These are phyloP conservation scores for Pipistrellus pipistrellus DNA, from an alignment of 2,797 vertebrate species.

Conservation along the genomic window DNA sequence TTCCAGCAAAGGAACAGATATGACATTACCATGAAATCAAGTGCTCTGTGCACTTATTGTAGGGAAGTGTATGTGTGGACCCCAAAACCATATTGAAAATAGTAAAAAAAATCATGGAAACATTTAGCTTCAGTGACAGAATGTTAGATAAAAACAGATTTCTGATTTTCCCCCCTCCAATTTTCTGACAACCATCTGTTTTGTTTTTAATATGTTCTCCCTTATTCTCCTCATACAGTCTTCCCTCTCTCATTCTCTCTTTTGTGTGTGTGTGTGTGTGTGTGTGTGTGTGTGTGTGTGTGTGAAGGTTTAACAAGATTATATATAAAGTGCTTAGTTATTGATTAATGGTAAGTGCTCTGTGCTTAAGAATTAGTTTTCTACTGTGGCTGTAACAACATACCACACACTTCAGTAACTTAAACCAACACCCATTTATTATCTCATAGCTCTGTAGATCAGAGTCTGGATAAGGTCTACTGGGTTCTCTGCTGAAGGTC, in stretches of 20 bases:
- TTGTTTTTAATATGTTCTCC: neutral
- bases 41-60: neutral
- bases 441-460: neutral
- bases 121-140: neutral
- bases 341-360: neutral
- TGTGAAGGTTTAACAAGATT: neutral
- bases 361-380: neutral
- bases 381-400: neutral
- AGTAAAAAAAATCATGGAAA: neutral
- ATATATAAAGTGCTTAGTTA: neutral
- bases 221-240: too few species aligned
- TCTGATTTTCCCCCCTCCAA: neutral
- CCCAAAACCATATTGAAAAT: neutral
- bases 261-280: too few species aligned
- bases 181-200: neutral
- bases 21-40: neutral
- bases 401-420: neutral
- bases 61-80: neutral
- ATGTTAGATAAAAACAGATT: conserved; percentile 24
- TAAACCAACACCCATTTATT: neutral
- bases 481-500: neutral
- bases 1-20: neutral
- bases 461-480: neutral
- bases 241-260: neutral
- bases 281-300: too few species aligned